Evolutionary conservation across 2,888 invertebrate genomes (phyloP).

Genomic region (Tinea semifulvella): DNA sequence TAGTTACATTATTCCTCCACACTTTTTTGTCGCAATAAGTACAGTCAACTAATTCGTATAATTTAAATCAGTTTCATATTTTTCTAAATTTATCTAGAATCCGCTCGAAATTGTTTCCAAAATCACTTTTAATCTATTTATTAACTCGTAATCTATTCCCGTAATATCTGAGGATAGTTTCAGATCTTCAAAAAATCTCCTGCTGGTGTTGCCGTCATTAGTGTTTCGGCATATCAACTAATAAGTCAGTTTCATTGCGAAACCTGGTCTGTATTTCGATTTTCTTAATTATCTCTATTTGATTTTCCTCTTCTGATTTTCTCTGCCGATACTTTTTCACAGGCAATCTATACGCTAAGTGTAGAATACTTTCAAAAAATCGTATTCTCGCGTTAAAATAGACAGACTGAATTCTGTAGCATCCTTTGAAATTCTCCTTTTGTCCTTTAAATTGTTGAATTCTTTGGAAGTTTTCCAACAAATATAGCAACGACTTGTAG

Average conservation of each 20-base stretch:
- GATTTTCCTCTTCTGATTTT: slow-evolving; percentile 18
- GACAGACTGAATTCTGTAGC: slow-evolving; percentile 20
- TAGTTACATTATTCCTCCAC: no score
- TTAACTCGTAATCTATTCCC: slow-evolving; percentile 24
- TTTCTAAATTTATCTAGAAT: no score
- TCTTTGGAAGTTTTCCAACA: slow-evolving; percentile 20
- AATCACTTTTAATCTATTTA: slow-evolving; percentile 27
- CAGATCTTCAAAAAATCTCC: slow-evolving; percentile 29
- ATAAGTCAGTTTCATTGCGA: slow-evolving; percentile 24
- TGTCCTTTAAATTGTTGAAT: slow-evolving; percentile 19
- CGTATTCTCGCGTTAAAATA: slow-evolving; percentile 21
- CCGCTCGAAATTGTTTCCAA: slow-evolving; percentile 26
- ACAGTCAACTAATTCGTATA: no score
- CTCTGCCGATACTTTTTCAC: slow-evolving; percentile 23
- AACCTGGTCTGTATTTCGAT: slow-evolving; percentile 21
- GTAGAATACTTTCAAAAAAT: slow-evolving; percentile 20
- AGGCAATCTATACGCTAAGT: slow-evolving; percentile 21
- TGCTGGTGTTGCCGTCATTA: slow-evolving; percentile 29
- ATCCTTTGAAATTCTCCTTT: slow-evolving; percentile 12
- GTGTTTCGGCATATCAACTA: slow-evolving; percentile 29
- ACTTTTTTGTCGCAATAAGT: no score
- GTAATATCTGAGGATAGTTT: slow-evolving; percentile 27
- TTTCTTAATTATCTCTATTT: slow-evolving; percentile 17
- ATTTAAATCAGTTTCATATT: no score
- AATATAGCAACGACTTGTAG: slow-evolving; percentile 16